Evolutionary conservation across 2,888 invertebrate species (phyloP).

Genomic region (Oscheius sp.): DNA sequence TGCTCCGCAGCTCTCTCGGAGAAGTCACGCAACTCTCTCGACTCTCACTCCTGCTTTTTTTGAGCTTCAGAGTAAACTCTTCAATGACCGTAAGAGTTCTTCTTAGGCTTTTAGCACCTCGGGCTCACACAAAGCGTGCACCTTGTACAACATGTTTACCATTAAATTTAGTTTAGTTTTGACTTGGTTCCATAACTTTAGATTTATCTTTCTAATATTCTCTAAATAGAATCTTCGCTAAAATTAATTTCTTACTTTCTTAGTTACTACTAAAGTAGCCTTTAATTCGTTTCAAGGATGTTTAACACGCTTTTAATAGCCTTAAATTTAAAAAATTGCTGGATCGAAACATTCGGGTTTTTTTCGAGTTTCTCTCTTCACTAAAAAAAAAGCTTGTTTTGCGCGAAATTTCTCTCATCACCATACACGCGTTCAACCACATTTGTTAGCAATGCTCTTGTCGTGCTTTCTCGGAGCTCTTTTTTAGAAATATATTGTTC

Average conservation of each 20-base stretch:
- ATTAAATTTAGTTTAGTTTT: too few relatives aligned
- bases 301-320: too few relatives aligned
- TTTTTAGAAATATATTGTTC: neutral
- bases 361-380: neutral
- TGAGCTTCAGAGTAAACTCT: conserved; percentile 22
- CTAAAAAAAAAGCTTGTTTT: neutral
- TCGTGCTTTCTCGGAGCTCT: neutral
- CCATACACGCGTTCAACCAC: neutral
- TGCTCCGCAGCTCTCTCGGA: conserved; percentile 27
- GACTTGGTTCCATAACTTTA: too few relatives aligned
- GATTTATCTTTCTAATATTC: too few relatives aligned
- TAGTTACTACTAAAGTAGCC: too few relatives aligned
- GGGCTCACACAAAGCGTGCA: too few relatives aligned
- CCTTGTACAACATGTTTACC: too few relatives aligned
- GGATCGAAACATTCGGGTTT: too few relatives aligned
- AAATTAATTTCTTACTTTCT: too few relatives aligned
- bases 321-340: too few relatives aligned
- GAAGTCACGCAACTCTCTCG: conserved; percentile 28
- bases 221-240: too few relatives aligned
- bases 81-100: neutral
- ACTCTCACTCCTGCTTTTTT: conserved; percentile 17
- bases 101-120: too few relatives aligned
- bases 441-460: conserved; percentile 10
- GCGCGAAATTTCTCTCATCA: conserved; percentile 14
- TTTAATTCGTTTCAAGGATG: conserved; percentile 10